Base-by-base conservation (phyloP, 2,113 vertebrate species). In the Eira barbara region DNA sequence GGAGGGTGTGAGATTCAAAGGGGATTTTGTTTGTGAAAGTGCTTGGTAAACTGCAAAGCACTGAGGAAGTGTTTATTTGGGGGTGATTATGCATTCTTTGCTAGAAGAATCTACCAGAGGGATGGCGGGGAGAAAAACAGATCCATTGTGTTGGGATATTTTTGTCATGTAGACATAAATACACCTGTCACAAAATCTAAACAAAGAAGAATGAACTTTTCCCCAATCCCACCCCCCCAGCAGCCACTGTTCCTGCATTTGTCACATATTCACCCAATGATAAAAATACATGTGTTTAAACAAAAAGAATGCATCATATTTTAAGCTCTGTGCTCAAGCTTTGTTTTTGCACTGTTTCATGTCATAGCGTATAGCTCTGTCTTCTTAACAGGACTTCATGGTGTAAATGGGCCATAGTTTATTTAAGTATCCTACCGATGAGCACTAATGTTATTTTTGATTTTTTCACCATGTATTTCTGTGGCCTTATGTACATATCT, bases 391-490 rank as follows among this genome's bases (percentile, higher is more conserved):
- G 78, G 9, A 57, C 9, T 82, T 91, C 42, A 27, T 45, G n/a
- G 29, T 42, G 6, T 49, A 45, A 45, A 67, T 7, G 8, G 25
- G 21, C 4, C 2, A 36, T 7, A 34, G 17, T 52, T 52, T 71
- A 59, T 59, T 65, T 42, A 89, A 34, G 7, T 42, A 47, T 71
- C 93, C 45, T 47, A 4, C 4, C 84, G 55, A 34, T 7, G 18
- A 67, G 63, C 20, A 29, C n/a, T 69, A 34, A 71, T 20, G 25
- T 69, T 89, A 57, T 80, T 94, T 92, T 78, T 36, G 59, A 11
- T 31, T 55, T 92, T 92, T 73, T 81, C 23, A 39, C 90, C 61
- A 27, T 9, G 7, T 76, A 63, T 78, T 97, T 97, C 85, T 94
- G n/a, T 25, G 55, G 11, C 42, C 83, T 67, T 65, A n/a, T 88